phyloP scores from a whole-genome alignment of 2,113 vertebrate genomes.

The Brevimyrus niger region DNA sequence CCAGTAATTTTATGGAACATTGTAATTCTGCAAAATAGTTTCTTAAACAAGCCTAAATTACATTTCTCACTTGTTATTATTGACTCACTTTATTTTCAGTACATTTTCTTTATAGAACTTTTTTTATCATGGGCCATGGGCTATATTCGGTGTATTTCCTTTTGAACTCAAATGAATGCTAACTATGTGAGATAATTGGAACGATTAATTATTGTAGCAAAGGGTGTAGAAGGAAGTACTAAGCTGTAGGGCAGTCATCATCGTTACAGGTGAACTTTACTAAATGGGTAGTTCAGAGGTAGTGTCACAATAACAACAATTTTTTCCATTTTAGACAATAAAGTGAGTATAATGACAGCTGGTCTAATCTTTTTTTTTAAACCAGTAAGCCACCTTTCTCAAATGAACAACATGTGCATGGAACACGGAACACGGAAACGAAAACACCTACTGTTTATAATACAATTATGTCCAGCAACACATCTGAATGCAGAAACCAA shows the following conservation, averaged over 20 bases:
- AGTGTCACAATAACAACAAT: not conserved
- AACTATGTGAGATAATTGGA: not conserved
- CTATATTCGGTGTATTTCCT: not conserved
- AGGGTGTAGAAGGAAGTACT: not conserved
- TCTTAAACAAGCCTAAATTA: not conserved
- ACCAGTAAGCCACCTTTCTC: not conserved
- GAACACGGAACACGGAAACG: not conserved
- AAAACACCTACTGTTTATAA: not conserved
- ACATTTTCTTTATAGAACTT: not conserved
- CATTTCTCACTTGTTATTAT: not conserved
- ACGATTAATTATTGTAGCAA: not conserved
- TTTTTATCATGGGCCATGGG: not conserved
- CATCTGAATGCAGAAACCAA: not conserved
- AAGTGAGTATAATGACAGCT: not conserved
- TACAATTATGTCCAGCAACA: not conserved
- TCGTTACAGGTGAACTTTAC: not conserved
- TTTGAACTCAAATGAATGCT: not conserved
- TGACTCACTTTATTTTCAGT: not conserved
- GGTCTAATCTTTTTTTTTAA: not conserved
- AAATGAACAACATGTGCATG: not conserved
- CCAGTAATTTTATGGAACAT: not conserved
- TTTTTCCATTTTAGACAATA: not conserved
- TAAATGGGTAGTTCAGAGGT: not conserved
- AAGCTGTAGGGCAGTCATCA: not conserved
- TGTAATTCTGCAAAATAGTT: not conserved